phyloP scores from a whole-genome alignment of 2,113 vertebrate genomes.

The Lanius collurio region DNA sequence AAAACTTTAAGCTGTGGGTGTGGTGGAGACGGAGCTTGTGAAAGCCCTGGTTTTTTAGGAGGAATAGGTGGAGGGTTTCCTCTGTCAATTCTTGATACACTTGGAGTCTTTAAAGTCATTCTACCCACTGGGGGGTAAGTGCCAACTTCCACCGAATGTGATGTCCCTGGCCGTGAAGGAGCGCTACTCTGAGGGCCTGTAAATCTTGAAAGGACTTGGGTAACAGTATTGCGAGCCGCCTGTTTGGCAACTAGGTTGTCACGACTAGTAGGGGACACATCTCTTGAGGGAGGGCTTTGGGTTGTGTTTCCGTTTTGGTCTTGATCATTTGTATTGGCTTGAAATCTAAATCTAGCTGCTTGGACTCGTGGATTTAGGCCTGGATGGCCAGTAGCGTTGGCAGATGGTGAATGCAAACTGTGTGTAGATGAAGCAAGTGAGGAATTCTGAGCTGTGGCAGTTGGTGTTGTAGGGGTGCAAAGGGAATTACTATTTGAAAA shows the following conservation, averaged over 20 bases:
- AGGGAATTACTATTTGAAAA: conserved; percentile 42
- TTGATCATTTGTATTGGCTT: conserved; percentile 85
- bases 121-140: conserved; percentile 73
- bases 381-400: conserved; percentile 72
- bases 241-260: conserved; percentile 94
- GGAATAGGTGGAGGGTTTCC: conserved; percentile 98
- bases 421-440: conserved; percentile 54
- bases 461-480: conserved; percentile 26
- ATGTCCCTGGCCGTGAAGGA: conserved; percentile 67
- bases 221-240: conserved; percentile 94
- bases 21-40: conserved; percentile 92
- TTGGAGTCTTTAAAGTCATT: conserved; percentile 86
- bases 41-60: conserved; percentile 98
- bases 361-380: conserved; percentile 91
- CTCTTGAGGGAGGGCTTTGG: conserved; percentile 89
- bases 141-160: conserved; percentile 76
- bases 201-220: conserved; percentile 94
- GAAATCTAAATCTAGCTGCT: conserved; percentile 94
- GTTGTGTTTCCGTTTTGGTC: conserved; percentile 94
- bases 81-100: conserved; percentile 89
- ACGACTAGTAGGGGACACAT: conserved; percentile 91
- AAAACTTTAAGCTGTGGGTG: conserved; percentile 90
- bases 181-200: conserved; percentile 83
- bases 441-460: conserved; percentile 60
- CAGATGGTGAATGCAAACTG: conserved; percentile 75